Base-by-base conservation (phyloP, 2,888 invertebrate species). In the Nymphalis c-album region DNA sequence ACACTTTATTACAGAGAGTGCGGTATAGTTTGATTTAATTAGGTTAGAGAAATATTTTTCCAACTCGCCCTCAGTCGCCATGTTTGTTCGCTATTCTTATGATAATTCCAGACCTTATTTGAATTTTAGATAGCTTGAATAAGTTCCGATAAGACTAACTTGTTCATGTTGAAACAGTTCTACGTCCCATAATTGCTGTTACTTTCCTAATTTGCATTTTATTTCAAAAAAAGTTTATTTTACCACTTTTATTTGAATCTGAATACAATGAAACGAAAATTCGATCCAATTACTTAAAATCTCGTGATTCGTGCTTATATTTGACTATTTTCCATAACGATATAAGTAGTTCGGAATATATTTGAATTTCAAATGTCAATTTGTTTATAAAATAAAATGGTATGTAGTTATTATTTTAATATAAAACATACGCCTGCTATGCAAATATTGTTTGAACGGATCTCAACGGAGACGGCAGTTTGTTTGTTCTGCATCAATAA, bases 401-500 rank as follows among this genome's bases (percentile, higher is more conserved):
- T 63, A 60, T 64, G 53, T 51, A 66, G 61, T 61, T 67, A 59
- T 68, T 70, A 69, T 75, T 74, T 73, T 74, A 72, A 71, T 72
- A 63, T 72, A 72, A 76, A 71, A 65, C 70, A 80, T 79, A 80
- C 85, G 86, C 85, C 80, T 84, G 83, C 78, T 82, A 90, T 89
- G 90, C 83, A 86, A 90, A 91, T 88, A 75, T 71, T 71, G 73
- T 77, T 77, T 77, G 77, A 73, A 76, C 75, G 78, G 80, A 79
- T 83, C 81, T 76, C 80, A 78, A 79, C 75, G 76, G 75, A 72
- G 77, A 75, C 78, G 69, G 70, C 70, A 76, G 77, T 85, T 81
- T 85, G 84, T 85, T 83, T 82, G 78, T 75, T 75, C 76, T 79
- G 85, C 84, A 85, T 86, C 83, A 79, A 83, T 83, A 85, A 86